These are phyloP conservation scores for Paratilapia polleni DNA, from an alignment of 2,113 vertebrate species.

Conservation along the genomic window DNA sequence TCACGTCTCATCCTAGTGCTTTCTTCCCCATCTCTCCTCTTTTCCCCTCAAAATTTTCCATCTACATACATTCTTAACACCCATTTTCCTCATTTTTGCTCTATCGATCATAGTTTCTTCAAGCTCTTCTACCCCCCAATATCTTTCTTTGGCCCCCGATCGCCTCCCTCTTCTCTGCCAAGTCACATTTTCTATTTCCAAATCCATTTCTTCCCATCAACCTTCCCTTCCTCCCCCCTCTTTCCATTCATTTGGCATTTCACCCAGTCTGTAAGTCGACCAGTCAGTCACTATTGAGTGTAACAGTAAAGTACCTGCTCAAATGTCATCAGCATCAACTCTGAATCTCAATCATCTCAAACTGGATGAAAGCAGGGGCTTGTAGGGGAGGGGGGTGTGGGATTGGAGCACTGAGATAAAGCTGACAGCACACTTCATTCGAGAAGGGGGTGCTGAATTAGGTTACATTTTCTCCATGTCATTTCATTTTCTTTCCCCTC, in stretches of 20 bases:
- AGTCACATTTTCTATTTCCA: slow-evolving; percentile 23
- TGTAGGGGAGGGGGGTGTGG: slow-evolving; percentile 1
- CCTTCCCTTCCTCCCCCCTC: background rate
- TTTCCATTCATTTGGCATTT: slow-evolving; percentile 38
- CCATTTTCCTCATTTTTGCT: background rate
- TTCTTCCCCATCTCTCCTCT: background rate
- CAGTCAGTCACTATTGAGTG: slow-evolving; percentile 34
- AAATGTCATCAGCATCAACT: slow-evolving; percentile 77
- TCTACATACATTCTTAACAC: slow-evolving; percentile 3
- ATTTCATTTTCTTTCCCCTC: slow-evolving; percentile 43
- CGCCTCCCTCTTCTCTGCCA: background rate
- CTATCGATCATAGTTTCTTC: background rate
- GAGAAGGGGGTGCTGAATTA: slow-evolving; percentile 63
- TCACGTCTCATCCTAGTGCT: background rate
- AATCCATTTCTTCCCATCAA: background rate
- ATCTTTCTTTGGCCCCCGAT: background rate
- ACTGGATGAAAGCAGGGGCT: slow-evolving; percentile 41
- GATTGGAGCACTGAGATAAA: slow-evolving; percentile 71
- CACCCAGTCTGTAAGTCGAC: slow-evolving; percentile 29
- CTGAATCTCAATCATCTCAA: slow-evolving; percentile 76
- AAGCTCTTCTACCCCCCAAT: background rate
- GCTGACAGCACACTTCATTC: slow-evolving; percentile 80
- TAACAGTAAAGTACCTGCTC: slow-evolving; percentile 58
- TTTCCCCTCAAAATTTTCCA: background rate
- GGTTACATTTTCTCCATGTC: slow-evolving; percentile 75